phyloP scores from a whole-genome alignment of 2,888 invertebrate species.

The Drosophila dives region DNA sequence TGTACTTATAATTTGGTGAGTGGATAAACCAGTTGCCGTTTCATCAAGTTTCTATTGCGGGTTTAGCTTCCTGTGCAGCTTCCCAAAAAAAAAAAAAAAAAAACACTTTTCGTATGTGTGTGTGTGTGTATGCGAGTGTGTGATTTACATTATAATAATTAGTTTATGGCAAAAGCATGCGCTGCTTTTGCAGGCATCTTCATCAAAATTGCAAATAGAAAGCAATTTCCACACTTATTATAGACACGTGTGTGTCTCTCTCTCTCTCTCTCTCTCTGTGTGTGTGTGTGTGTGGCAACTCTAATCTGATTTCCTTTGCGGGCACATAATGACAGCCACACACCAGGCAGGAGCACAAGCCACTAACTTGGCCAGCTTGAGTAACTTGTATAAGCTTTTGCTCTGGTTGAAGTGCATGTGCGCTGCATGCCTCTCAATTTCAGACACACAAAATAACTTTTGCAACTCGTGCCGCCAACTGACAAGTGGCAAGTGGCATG shows the following conservation, averaged over 20 bases:
- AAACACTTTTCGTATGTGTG: slow-evolving; percentile 11
- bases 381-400: slow-evolving; percentile 25
- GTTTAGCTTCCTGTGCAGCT: slow-evolving; percentile 27
- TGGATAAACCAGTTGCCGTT: slow-evolving; percentile 43
- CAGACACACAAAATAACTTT: slow-evolving; percentile 57
- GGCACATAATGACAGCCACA: slow-evolving; percentile 28
- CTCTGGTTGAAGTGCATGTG: slow-evolving; percentile 35
- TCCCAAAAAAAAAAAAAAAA: background rate
- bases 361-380: slow-evolving; percentile 15
- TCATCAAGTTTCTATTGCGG: slow-evolving; percentile 35
- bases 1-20: slow-evolving; percentile 40
- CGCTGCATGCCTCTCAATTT: slow-evolving; percentile 47
- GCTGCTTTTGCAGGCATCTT: slow-evolving; percentile 27
- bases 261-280: background rate
- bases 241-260: slow-evolving; percentile 41
- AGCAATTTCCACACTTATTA: slow-evolving; percentile 67
- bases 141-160: slow-evolving; percentile 69
- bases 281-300: slow-evolving; percentile 7
- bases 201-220: slow-evolving; percentile 69
- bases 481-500: slow-evolving; percentile 16
- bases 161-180: slow-evolving; percentile 57
- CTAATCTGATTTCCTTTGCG: slow-evolving; percentile 8
- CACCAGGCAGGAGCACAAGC: slow-evolving; percentile 10
- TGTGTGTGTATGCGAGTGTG: slow-evolving; percentile 50
- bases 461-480: slow-evolving; percentile 57